Percentiles rank a stretch among this genome's conserved stretches.
phyloP scores from a whole-genome alignment of 2,113 vertebrate genomes.

The Pipra filicauda region DNA sequence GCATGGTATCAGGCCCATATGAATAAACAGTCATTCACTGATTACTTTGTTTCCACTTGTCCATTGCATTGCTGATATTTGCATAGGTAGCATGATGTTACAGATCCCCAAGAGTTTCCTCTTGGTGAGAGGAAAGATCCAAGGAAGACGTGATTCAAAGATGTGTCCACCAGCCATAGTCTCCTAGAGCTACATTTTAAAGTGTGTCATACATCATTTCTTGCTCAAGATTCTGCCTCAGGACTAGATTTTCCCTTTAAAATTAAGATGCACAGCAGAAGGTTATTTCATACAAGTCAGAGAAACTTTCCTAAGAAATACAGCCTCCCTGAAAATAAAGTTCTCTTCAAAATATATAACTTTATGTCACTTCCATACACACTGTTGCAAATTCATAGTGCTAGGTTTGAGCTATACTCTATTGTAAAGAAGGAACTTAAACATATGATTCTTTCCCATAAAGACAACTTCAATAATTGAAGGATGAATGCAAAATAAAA shows the following conservation, averaged over 20 bases:
- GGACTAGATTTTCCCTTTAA: not conserved
- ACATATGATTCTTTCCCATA: not conserved
- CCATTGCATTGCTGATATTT: not conserved
- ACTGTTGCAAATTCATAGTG: not conserved
- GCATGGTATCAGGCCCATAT: not conserved
- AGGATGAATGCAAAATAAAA: not conserved
- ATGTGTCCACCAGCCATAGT: not conserved
- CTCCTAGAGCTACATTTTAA: not conserved
- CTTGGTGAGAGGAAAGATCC: not conserved
- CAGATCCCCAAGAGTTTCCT: not conserved
- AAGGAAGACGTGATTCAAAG: not conserved
- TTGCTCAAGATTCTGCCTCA: not conserved
- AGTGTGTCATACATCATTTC: not conserved
- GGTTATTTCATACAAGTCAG: not conserved
- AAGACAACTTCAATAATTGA: not conserved
- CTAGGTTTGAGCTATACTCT: not conserved
- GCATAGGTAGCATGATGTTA: not conserved
- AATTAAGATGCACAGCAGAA: not conserved
- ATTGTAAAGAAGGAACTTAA: not conserved
- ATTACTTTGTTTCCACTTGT: not conserved
- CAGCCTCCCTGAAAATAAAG: not conserved
- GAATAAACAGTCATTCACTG: not conserved
- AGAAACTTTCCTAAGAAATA: not conserved
- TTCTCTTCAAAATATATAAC: not conserved
- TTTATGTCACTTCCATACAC: not conserved